Evolutionary conservation across 2,797 vertebrate genomes (phyloP).

Genomic region (Diglossa cyanea): DNA sequence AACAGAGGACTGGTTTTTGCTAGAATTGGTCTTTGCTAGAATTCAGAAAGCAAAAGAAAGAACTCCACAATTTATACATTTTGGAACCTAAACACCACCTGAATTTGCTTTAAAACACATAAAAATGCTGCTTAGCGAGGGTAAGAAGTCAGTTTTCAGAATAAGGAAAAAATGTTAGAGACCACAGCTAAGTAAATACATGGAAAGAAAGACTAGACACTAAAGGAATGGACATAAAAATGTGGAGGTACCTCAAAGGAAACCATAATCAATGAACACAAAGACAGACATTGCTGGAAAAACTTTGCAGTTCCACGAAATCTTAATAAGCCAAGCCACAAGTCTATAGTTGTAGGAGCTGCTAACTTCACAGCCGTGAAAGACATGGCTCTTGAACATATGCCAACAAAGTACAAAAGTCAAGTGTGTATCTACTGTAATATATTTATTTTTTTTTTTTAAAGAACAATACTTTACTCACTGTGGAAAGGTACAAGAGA

Average conservation of each 20-base stretch:
- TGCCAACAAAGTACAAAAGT: not conserved
- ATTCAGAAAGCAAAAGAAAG: conserved; percentile 35
- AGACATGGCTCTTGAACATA: not conserved
- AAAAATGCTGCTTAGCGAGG: not conserved
- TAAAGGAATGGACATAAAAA: conserved; percentile 26
- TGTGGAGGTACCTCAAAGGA: conserved; percentile 47
- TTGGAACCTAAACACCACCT: conserved; percentile 6
- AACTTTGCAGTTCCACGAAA: not conserved
- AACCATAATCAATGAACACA: conserved; percentile 40
- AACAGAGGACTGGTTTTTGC: not conserved
- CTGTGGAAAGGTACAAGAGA: not conserved
- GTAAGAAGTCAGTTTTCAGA: conserved; percentile 24
- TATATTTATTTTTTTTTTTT: not conserved
- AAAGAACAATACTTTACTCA: not conserved
- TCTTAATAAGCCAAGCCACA: conserved; percentile 21
- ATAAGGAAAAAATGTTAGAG: conserved; percentile 39
- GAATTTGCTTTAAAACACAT: conserved; percentile 19
- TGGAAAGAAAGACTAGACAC: conserved; percentile 50
- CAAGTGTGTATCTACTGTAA: not conserved
- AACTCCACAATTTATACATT: not conserved
- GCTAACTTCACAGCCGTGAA: conserved; percentile 7
- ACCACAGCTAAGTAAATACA: conserved; percentile 29
- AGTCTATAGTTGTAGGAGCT: not conserved
- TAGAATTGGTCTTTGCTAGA: conserved; percentile 7
- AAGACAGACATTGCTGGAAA: conserved; percentile 26